These are phyloP conservation scores for Osmoderma eremita DNA, from an alignment of 2,888 invertebrate species.

Conservation along the genomic window DNA sequence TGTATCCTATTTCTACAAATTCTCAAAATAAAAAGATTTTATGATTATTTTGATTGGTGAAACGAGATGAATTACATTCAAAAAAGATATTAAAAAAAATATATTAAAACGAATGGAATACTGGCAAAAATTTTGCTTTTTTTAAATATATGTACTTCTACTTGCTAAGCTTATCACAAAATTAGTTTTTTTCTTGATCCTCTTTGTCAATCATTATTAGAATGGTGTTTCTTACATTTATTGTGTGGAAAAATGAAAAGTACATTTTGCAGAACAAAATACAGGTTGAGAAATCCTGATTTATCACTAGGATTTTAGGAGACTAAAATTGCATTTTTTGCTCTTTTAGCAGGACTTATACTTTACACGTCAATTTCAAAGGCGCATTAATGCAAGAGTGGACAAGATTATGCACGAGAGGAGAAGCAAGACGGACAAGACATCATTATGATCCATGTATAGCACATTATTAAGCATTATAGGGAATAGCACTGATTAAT, in stretches of 20 bases:
- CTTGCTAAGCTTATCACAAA: constrained; percentile 56
- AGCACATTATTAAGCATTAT: constrained; percentile 37
- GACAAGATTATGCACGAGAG: constrained; percentile 8
- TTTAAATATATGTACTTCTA: constrained; percentile 50
- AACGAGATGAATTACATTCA: constrained; percentile 43
- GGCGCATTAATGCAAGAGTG: too few relatives aligned
- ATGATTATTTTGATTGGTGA: constrained; percentile 55
- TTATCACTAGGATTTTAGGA: too few relatives aligned
- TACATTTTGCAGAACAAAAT: too few relatives aligned
- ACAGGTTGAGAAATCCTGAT: too few relatives aligned
- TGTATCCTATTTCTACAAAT: background rate
- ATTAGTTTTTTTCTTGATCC: constrained; percentile 18
- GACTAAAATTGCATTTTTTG: too few relatives aligned
- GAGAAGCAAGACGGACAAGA: constrained; percentile 36
- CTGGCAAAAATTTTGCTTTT: constrained; percentile 48
- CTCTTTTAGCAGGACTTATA: too few relatives aligned
- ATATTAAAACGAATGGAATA: constrained; percentile 50
- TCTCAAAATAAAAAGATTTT: too few relatives aligned
- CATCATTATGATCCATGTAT: background rate
- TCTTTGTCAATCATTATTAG: constrained; percentile 8
- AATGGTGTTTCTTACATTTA: constrained; percentile 32
- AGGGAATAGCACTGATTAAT: constrained; percentile 16
- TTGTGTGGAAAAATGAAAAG: background rate
- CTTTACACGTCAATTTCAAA: too few relatives aligned
- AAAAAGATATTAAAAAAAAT: constrained; percentile 43